Conservation (phyloP, 2,797 vertebrate species). For the Macroramphosus scolopax region DNA sequence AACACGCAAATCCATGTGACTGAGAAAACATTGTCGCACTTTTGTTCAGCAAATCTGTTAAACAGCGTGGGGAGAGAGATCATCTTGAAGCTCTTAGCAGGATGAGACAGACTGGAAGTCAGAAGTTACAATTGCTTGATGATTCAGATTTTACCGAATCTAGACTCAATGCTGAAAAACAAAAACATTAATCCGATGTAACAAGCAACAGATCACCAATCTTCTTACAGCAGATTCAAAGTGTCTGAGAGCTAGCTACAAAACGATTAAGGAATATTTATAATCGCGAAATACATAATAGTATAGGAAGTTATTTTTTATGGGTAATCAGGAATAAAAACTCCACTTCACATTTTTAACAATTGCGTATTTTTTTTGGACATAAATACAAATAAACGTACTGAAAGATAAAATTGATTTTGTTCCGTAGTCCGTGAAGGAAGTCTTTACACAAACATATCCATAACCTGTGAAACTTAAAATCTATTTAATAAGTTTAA, state of each 20-base stretch:
- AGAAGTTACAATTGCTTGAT: conserved; percentile 33
- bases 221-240: too few relatives aligned
- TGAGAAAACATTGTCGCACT: conserved; percentile 1
- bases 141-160: conserved; percentile 31
- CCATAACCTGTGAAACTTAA: conserved; percentile 37
- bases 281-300: too few relatives aligned
- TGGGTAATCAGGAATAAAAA: too few relatives aligned
- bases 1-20: conserved; percentile 46
- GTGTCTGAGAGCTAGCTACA: too few relatives aligned
- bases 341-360: too few relatives aligned
- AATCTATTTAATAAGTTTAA: conserved; percentile 28
- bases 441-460: conserved; percentile 23
- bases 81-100: conserved; percentile 39
- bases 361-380: too few relatives aligned
- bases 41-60: conserved; percentile 38
- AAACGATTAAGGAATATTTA: too few relatives aligned
- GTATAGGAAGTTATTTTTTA: neutral
- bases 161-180: conserved; percentile 28
- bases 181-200: conserved; percentile 19
- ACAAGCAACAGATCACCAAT: conserved; percentile 1
- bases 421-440: conserved; percentile 1
- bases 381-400: too few relatives aligned
- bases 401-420: conserved; percentile 21
- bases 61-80: conserved; percentile 9
- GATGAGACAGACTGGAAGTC: conserved; percentile 5